A percentile compares a stretch with the other conserved stretches of the same genome.
Evolutionary conservation across 2,888 invertebrate genomes (phyloP).

Genomic region (Branchipolynoe longqiensis): DNA sequence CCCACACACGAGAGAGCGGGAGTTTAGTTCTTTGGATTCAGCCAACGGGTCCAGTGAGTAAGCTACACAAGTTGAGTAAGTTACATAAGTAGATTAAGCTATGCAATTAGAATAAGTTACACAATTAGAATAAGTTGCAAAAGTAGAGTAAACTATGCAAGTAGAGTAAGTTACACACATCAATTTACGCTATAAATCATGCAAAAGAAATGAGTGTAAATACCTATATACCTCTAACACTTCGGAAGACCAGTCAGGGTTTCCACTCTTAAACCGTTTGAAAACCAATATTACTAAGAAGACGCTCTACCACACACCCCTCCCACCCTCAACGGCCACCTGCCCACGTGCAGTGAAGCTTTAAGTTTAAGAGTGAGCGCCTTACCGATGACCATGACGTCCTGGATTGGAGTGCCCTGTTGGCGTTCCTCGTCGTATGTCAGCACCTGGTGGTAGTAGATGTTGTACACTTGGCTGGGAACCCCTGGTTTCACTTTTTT

Average conservation of each 20-base stretch:
- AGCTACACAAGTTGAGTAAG: too few relatives aligned
- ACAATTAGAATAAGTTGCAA: too few relatives aligned
- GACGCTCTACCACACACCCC: background rate
- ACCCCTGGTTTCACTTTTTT: background rate
- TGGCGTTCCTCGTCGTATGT: background rate
- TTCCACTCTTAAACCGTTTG: background rate
- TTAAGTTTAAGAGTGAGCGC: background rate
- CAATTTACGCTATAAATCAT: background rate
- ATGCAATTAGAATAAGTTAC: too few relatives aligned
- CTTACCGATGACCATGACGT: constrained; percentile 30
- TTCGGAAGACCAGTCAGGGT: background rate
- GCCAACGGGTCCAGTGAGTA: too few relatives aligned
- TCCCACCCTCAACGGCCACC: background rate
- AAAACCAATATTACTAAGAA: background rate
- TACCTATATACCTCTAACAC: background rate
- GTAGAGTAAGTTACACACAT: too few relatives aligned
- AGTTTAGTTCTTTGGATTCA: too few relatives aligned
- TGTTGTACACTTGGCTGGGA: background rate
- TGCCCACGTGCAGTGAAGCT: background rate
- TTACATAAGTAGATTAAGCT: too few relatives aligned
- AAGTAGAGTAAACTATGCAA: too few relatives aligned
- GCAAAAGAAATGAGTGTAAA: background rate
- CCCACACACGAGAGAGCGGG: too few relatives aligned
- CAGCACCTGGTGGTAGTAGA: constrained; percentile 33
- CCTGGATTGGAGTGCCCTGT: background rate